Conservation (phyloP, 1,140 invertebrate genomes). For the Samia ricini region DNA sequence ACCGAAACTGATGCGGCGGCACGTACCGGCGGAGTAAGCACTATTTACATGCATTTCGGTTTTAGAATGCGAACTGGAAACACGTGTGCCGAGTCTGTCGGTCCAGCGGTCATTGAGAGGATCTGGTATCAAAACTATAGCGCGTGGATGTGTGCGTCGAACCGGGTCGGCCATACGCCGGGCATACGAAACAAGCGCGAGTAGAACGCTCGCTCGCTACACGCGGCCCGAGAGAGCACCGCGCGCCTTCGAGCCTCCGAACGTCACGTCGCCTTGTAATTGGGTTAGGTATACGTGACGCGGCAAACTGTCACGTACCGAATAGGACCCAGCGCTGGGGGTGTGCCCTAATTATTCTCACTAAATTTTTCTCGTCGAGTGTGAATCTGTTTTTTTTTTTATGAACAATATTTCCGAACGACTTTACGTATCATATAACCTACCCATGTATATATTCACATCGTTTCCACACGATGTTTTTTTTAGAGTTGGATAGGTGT, state of each 20-base stretch:
- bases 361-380: slow-evolving; percentile 30
- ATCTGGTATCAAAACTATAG: slow-evolving; percentile 73
- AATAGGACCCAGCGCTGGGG: slow-evolving; percentile 38
- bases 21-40: too few species aligned
- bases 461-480: too few species aligned
- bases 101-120: slow-evolving; percentile 77
- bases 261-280: slow-evolving; percentile 69
- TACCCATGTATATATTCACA: background rate
- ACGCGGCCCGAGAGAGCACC: slow-evolving; percentile 14
- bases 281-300: slow-evolving; percentile 73
- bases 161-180: slow-evolving; percentile 58
- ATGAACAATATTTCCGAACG: too few species aligned
- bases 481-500: too few species aligned
- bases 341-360: slow-evolving; percentile 69
- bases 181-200: slow-evolving; percentile 68
- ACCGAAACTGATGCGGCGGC: slow-evolving; percentile 45
- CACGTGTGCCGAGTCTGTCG: slow-evolving; percentile 71
- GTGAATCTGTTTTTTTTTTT: slow-evolving; percentile 3
- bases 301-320: slow-evolving; percentile 49
- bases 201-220: background rate
- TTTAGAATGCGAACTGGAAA: slow-evolving; percentile 14
- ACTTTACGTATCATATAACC: background rate
- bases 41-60: slow-evolving; percentile 68
- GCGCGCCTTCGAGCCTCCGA: slow-evolving; percentile 61
- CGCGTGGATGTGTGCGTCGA: slow-evolving; percentile 64